Evolutionary conservation across 2,888 invertebrate species (phyloP), one percentile per base, ranked within the genome.

Genomic region (Tetragnatha montana): DNA sequence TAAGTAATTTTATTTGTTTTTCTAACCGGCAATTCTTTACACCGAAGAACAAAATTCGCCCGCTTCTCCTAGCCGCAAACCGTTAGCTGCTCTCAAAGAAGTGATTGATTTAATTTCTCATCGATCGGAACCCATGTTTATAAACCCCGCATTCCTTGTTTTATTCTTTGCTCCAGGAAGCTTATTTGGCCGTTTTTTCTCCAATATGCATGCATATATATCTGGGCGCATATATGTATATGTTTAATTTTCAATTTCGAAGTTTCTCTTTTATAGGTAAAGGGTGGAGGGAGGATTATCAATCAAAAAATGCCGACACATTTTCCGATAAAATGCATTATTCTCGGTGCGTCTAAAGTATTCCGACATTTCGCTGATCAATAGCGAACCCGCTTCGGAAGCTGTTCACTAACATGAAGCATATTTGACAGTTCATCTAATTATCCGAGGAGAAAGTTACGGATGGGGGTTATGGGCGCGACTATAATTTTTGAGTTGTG

Each of bases 181-280:
- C 47, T 84, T 80, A 78, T 79, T 88, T 88, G 76, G 74, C 84
- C 22, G 69, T 80, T 81, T 89, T 89, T 80, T 75, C 47, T 75
- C 78, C 85, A 14, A 50, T 76, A 35, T 19, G 35, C 35, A n/a
- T 49, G 22, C 68, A 80, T 70, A 70, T 80, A 47, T 19, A 21
- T 68, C 47, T 68, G 17, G 47, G 47, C 69, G 19, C 35, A 84
- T 84, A 69, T 75, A 69, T 76, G 22, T 85, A 81, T 71, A 74
- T 50, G 80, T 89, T 89, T 89, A 89, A 89, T 85, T 89, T 88
- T 84, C 88, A 84, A 88, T 88, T 89, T 81, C 89, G 70, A 89
- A 85, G 76, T 80, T 85, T 85, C 50, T 81, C 89, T 81, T 81
- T 80, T 78, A 81, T 81, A 76, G 81, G 17, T 76, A 89, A 89